Conservation (phyloP, 2,797 vertebrate species). For the Vultur gryphus region DNA sequence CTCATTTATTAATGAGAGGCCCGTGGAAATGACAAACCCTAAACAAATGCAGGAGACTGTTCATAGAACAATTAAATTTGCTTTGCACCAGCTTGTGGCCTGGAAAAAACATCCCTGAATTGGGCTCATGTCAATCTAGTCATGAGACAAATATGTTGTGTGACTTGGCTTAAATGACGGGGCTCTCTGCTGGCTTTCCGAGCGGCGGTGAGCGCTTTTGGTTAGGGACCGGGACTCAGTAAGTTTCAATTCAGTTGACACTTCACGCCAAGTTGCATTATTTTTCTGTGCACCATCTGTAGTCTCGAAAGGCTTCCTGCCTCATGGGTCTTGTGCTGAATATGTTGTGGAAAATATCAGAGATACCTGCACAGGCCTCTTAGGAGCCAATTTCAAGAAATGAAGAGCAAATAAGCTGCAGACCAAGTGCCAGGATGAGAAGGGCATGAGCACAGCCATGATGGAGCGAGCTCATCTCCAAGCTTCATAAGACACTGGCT, state of each 20-base stretch:
- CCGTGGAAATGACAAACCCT: background rate
- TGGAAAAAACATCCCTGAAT: constrained; percentile 5
- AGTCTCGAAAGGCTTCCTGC: background rate
- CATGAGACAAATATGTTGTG: constrained; percentile 38
- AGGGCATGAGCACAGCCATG: background rate
- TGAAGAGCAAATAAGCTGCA: background rate
- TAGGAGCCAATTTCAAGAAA: background rate
- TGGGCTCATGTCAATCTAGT: constrained; percentile 25
- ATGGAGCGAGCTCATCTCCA: background rate
- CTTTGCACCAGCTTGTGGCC: constrained; percentile 13
- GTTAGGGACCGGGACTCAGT: background rate
- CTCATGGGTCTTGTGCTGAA: background rate
- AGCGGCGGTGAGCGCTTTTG: background rate
- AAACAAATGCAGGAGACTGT: constrained; percentile 5
- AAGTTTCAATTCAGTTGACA: background rate
- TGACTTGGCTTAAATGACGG: constrained; percentile 4
- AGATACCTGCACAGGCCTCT: background rate
- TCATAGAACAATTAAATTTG: constrained; percentile 20
- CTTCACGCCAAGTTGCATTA: background rate
- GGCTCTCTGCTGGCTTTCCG: background rate
- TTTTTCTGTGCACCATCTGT: background rate
- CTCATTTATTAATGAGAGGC: background rate
- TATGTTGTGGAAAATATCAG: background rate
- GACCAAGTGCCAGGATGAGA: background rate
- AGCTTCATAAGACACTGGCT: background rate